Evolutionary conservation across 2,113 vertebrate species (phyloP).

Genomic region (Ictidomys tridecemlineatus): DNA sequence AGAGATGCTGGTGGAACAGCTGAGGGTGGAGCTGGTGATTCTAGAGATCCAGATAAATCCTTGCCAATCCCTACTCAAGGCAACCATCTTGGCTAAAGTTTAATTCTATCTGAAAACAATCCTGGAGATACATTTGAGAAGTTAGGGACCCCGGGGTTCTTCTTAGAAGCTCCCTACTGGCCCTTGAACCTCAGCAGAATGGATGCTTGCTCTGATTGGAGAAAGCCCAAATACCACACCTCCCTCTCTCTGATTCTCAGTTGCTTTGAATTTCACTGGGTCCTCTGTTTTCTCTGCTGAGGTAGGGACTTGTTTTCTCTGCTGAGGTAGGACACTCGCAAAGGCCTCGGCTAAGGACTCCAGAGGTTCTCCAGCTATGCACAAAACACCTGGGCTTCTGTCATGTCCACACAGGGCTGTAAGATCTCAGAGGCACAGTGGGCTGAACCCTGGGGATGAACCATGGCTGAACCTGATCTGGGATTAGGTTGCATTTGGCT

Average conservation of each 20-base stretch:
- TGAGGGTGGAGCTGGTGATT: background rate
- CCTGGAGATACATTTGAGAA: background rate
- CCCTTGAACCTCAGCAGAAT: background rate
- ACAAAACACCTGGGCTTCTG: background rate
- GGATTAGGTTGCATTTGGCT: background rate
- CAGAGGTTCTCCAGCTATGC: background rate
- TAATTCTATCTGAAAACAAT: conserved; percentile 30
- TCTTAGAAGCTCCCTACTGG: background rate
- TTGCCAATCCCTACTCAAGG: background rate
- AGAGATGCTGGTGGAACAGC: background rate
- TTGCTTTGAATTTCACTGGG: background rate
- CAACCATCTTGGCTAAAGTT: background rate
- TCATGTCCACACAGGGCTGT: background rate
- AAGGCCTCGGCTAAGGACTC: background rate
- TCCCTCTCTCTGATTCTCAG: background rate
- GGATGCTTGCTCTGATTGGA: background rate
- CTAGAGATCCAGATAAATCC: background rate
- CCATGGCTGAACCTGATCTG: background rate
- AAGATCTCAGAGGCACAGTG: background rate
- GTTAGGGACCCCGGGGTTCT: background rate
- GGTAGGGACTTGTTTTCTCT: background rate
- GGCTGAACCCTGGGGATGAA: background rate
- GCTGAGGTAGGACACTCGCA: background rate
- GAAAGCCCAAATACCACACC: background rate
- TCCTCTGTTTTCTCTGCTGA: background rate